Evolutionary conservation across 2,888 invertebrate species (phyloP).

Genomic region (Desoria tigrina): DNA sequence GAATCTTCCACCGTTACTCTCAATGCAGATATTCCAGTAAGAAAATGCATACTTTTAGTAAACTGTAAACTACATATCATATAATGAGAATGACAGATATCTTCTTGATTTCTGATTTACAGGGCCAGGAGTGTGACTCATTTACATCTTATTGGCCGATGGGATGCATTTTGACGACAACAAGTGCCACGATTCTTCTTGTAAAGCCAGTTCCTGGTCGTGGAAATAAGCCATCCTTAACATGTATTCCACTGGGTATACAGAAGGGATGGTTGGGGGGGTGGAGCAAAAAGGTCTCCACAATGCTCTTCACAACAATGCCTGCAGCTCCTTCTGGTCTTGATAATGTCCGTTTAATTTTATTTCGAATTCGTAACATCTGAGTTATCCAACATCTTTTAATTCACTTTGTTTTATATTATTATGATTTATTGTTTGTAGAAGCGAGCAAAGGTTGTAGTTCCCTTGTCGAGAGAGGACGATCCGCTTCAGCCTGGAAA

Average conservation of each 20-base stretch:
- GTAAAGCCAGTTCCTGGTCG: constrained; percentile 66
- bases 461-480: constrained; percentile 42
- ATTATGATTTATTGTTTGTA: constrained; percentile 23
- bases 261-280: constrained; percentile 85
- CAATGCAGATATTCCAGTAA: constrained; percentile 74
- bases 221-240: constrained; percentile 66
- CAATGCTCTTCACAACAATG: constrained; percentile 72
- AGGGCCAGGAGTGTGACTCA: constrained; percentile 79
- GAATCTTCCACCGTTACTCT: constrained; percentile 83
- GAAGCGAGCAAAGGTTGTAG: constrained; percentile 49
- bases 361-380: background rate
- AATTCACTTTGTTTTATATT: too few relatives aligned
- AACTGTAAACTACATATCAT: background rate
- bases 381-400: too few relatives aligned
- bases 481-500: constrained; percentile 38
- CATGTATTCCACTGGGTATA: constrained; percentile 66
- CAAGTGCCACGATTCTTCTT: constrained; percentile 81
- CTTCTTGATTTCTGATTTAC: constrained; percentile 14
- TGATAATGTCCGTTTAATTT: constrained; percentile 54
- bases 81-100: background rate
- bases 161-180: constrained; percentile 84
- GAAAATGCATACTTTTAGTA: background rate
- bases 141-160: constrained; percentile 68
- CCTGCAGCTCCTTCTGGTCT: constrained; percentile 55
- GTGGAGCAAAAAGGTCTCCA: constrained; percentile 76